Base-by-base conservation (phyloP, 2,888 invertebrate species). In the Platerodrilus igneus region DNA sequence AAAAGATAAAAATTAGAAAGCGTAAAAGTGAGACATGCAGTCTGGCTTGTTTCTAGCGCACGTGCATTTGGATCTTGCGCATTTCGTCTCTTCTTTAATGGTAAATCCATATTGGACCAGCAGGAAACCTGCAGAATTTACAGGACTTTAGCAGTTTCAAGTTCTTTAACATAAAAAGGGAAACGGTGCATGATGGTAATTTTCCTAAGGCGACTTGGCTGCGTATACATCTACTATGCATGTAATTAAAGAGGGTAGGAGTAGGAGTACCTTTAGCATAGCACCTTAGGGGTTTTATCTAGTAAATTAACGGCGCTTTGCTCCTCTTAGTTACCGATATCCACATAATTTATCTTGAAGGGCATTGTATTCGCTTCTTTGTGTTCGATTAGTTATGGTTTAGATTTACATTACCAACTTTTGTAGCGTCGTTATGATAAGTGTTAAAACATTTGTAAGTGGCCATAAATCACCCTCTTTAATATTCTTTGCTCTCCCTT, bases 91-190 rank as follows among this genome's bases (percentile, higher is more conserved):
- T 47, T 41, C 51, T 55, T 59, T 63, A 63, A 63, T 63, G 60
- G 62, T 56, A 63, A 63, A 63, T 63, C 63, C 62, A 63, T 63
- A 63, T 60, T 35, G 33, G 32, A 23, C 16, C 17, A 30, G 13
- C 13, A 18, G 34, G 33, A 26, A 26, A 15, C 32, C 20, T 10
- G 42, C 20, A 22, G 20, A 25, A 20, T 21, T 16, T 14, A 18
- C 30, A 17, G 26, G 26, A 23, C n/a, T n/a, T n/a, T n/a, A n/a
- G n/a, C n/a, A n/a, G n/a, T n/a, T n/a, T n/a, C n/a, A n/a, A n/a
- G n/a, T n/a, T n/a, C n/a, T n/a, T n/a, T n/a, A n/a, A n/a, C n/a
- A n/a, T n/a, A n/a, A n/a, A n/a, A n/a, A n/a, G n/a, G n/a, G n/a
- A n/a, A n/a, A n/a, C n/a, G n/a, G n/a, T n/a, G n/a, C n/a, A n/a